A percentile compares a stretch with the other conserved stretches of the same genome.
phyloP scores from a whole-genome alignment of 1,140 invertebrate species.

The Brachystomella parvula region DNA sequence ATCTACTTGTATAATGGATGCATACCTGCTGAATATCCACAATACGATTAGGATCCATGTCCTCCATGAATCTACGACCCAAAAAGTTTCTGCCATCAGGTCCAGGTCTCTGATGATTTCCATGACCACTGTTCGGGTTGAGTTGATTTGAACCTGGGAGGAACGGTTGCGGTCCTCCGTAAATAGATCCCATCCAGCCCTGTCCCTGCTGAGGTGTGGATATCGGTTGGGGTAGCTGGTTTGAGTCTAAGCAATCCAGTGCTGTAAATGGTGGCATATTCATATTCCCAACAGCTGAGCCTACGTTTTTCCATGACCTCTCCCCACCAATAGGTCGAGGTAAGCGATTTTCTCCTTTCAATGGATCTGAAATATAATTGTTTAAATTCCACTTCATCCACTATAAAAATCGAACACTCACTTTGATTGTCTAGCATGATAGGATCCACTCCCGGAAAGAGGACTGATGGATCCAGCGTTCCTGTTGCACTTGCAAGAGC shows the following conservation, averaged over 20 bases:
- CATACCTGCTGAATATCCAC: constrained; percentile 34
- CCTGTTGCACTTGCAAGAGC: constrained; percentile 23
- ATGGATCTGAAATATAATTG: constrained; percentile 11
- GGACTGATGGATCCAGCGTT: constrained; percentile 20
- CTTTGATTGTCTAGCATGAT: constrained; percentile 24
- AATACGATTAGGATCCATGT: constrained; percentile 27
- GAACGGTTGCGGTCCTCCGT: constrained; percentile 11
- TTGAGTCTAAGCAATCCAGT: constrained; percentile 20
- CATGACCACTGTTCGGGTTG: constrained; percentile 19
- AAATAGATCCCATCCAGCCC: not conserved
- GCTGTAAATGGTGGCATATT: constrained; percentile 17
- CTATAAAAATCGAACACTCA: not conserved
- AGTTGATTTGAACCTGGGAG: constrained; percentile 14
- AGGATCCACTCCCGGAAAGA: constrained; percentile 18
- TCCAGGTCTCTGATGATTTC: constrained; percentile 18
- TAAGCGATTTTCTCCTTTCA: constrained; percentile 28
- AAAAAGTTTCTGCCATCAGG: constrained; percentile 19
- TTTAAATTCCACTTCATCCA: constrained; percentile 1
- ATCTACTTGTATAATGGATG: not conserved
- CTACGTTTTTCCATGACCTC: constrained; percentile 29
- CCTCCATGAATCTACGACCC: constrained; percentile 32
- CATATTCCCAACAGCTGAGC: not conserved
- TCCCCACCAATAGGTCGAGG: constrained; percentile 34
- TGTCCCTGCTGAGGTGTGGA: constrained; percentile 11
- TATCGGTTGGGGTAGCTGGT: constrained; percentile 4